These are phyloP conservation scores for Eublepharis macularius DNA, from an alignment of 2,113 vertebrate genomes.

Conservation along the genomic window DNA sequence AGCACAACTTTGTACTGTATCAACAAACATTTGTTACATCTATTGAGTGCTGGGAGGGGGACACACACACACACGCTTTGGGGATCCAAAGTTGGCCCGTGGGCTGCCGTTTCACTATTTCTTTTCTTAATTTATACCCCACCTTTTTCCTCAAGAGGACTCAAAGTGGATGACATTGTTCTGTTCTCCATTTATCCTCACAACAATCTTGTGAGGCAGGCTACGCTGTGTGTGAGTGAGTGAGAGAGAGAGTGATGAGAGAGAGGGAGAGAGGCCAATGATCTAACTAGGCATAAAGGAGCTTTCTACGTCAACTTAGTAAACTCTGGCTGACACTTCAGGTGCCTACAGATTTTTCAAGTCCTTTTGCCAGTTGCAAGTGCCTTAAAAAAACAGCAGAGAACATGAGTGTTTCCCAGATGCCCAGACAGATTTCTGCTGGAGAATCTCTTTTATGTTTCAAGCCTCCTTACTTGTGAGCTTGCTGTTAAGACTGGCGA, in stretches of 20 bases:
- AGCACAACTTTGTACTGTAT: too few relatives aligned
- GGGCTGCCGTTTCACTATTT: too few relatives aligned
- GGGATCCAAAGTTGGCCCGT: too few relatives aligned
- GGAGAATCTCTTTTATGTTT: not conserved
- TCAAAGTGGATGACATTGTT: too few relatives aligned
- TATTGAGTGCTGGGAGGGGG: too few relatives aligned
- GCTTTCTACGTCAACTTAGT: not conserved
- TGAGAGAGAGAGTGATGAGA: too few relatives aligned
- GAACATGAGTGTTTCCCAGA: not conserved
- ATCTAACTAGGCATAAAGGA: not conserved
- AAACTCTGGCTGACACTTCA: not conserved
- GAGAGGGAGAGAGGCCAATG: not conserved
- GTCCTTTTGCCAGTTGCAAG: not conserved
- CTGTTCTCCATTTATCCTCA: not conserved
- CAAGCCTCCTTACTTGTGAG: conserved; percentile 72
- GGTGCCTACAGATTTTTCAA: not conserved
- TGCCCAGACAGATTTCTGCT: not conserved
- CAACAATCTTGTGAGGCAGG: not conserved
- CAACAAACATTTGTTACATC: too few relatives aligned
- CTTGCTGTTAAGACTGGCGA: conserved; percentile 59
- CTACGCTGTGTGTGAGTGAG: too few relatives aligned
- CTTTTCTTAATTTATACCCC: too few relatives aligned
- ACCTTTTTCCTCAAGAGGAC: too few relatives aligned
- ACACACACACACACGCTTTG: too few relatives aligned
- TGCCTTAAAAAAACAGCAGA: not conserved